Base-by-base conservation (phyloP, 2,113 vertebrate species). In the Vulpes ferrilata region DNA sequence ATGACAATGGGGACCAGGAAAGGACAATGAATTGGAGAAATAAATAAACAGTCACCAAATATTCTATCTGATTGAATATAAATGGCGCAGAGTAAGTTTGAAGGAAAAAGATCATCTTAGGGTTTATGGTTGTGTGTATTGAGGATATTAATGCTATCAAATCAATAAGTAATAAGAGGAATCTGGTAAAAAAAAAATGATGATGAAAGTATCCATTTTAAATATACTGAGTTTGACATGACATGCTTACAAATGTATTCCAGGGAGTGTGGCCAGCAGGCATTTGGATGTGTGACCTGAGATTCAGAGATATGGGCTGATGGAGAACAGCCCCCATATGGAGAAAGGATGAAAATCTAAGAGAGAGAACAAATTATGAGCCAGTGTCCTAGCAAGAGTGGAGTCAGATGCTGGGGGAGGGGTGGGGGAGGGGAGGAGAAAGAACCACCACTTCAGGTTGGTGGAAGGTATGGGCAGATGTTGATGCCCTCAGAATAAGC, bases 371-470 rank as follows among this genome's bases (percentile, higher is more conserved):
- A 74, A 22, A 20, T 7, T n/a, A 12, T 25, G 30, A 76, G n/a
- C 8, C 23, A 27, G 10, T 43, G 53, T 69, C 57, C 53, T 12
- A 57, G 7, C 12, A 53, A 69, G 3, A 8, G 1, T 2, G 7
- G 3, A 15, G 15, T 43, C 38, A 38, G 51, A n/a, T 11, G 12
- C 27, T 4, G 32, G 30, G 30, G 3, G 2, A 7, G n/a, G 3
- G 19, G 19, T 1, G 8, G 1, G 1, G 3, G 2, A 7, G n/a
- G 3, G 19, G 19, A 2, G 8, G 2, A 16, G 5, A 17, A 35
- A 20, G n/a, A 64, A 0, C 16, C 2, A 13, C 11, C 27, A 19
- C 11, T 53, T 78, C 3, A 53, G 19, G 7, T 11, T 57, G 48
- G 30, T 23, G 27, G 48, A 57, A 10, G 6, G 8, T 9, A 3